Evolutionary conservation across 2,797 vertebrate genomes (phyloP).

Genomic region (Mycteria americana): DNA sequence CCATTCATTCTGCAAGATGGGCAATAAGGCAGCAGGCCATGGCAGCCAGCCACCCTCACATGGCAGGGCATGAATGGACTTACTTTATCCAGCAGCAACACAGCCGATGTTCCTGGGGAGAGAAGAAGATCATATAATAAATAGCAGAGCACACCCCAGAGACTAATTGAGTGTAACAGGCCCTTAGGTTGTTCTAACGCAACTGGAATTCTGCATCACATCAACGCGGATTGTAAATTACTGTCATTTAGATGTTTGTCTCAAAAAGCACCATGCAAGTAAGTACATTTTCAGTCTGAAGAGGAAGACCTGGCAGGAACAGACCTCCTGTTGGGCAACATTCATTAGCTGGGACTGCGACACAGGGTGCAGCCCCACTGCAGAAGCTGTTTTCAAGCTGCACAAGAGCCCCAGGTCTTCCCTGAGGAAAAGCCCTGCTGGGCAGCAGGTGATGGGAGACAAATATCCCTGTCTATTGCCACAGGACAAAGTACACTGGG

Average conservation of each 20-base stretch:
- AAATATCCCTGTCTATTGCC: neutral
- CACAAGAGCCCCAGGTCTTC: neutral
- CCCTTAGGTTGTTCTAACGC: neutral
- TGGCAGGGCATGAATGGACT: neutral
- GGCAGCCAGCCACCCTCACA: neutral
- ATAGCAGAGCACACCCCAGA: neutral
- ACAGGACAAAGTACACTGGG: neutral
- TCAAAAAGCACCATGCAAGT: neutral
- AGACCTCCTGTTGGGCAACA: accelerated
- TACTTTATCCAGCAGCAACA: neutral
- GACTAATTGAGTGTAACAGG: neutral
- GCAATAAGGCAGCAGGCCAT: neutral
- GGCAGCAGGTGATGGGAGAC: neutral
- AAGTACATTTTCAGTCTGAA: neutral
- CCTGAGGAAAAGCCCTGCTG: neutral
- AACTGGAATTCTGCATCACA: neutral
- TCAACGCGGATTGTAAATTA: neutral
- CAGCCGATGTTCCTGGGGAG: accelerated
- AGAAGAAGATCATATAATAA: neutral
- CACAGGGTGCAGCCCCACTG: neutral
- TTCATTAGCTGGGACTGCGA: neutral
- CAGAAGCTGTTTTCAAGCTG: neutral
- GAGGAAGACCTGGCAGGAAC: neutral
- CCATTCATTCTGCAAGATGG: neutral
- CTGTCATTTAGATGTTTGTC: neutral